Percentiles rank a stretch among this genome's conserved stretches.
phyloP scores from a whole-genome alignment of 2,888 invertebrate genomes.

The Malthinus flaveolus region DNA sequence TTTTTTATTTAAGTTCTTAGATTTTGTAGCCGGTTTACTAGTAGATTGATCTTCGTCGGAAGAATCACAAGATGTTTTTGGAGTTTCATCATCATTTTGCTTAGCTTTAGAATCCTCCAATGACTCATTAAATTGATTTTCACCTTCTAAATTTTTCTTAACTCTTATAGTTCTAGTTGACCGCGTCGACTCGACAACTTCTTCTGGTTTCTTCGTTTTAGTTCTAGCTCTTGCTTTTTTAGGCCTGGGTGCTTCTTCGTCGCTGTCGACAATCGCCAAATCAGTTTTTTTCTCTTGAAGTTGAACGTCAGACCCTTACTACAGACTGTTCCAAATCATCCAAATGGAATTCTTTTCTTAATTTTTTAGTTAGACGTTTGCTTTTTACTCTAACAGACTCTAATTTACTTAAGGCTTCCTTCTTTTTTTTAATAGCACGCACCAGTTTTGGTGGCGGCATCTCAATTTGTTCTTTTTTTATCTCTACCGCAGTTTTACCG shows the following conservation, averaged over 20 bases:
- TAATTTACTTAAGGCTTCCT: not conserved
- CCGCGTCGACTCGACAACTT: not conserved
- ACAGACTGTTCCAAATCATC: not conserved
- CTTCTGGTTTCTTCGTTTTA: conserved; percentile 13
- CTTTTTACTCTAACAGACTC: not conserved
- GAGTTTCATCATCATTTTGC: not conserved
- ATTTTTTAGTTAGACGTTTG: not conserved
- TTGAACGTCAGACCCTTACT: conserved; percentile 39
- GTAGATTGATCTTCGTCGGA: too few relatives aligned
- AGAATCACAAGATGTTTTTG: too few relatives aligned
- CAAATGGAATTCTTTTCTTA: too few relatives aligned
- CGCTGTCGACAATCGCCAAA: conserved; percentile 34
- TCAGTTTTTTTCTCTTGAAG: conserved; percentile 37
- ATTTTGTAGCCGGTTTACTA: too few relatives aligned
- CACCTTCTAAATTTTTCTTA: conserved; percentile 14
- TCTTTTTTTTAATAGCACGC: not conserved
- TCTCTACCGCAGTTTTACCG: not conserved
- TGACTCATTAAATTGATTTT: too few relatives aligned
- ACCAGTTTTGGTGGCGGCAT: not conserved
- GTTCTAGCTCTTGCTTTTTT: conserved; percentile 19
- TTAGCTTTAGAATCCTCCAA: too few relatives aligned
- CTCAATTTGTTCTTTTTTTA: not conserved
- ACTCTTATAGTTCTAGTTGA: conserved; percentile 28
- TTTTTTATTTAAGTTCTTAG: too few relatives aligned
- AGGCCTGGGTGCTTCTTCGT: conserved; percentile 30